Evolutionary conservation across 2,113 vertebrate genomes (phyloP).

Genomic region (Podiceps cristatus): DNA sequence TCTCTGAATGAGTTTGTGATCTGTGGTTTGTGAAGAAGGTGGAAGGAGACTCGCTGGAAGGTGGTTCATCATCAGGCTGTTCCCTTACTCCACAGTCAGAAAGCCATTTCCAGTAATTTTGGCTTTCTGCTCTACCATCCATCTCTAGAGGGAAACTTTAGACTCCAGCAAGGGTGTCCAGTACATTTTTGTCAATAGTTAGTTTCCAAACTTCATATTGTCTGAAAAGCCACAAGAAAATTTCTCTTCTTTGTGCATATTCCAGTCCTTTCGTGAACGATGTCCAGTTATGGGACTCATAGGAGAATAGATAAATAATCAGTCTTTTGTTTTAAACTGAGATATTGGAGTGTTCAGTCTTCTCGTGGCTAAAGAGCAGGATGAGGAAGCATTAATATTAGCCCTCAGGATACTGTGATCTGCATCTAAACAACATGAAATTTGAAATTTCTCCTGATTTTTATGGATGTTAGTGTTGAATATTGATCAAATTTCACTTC

Average conservation of each 20-base stretch:
- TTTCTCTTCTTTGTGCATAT: background rate
- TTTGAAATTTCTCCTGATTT: background rate
- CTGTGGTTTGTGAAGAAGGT: background rate
- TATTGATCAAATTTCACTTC: background rate
- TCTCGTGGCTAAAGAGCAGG: background rate
- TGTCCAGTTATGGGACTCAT: background rate
- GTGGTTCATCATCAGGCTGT: background rate
- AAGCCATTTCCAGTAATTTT: background rate
- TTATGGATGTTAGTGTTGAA: background rate
- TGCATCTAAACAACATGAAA: background rate
- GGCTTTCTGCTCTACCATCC: background rate
- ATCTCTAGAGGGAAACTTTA: rapidly evolving
- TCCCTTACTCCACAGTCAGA: rapidly evolving
- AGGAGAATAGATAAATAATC: background rate
- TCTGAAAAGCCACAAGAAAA: background rate
- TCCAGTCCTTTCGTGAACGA: background rate
- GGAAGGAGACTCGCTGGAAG: background rate
- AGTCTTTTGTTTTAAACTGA: background rate
- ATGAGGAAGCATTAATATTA: background rate
- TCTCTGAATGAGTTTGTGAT: background rate
- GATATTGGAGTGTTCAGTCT: background rate
- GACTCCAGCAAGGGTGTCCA: rapidly evolving
- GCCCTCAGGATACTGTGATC: background rate
- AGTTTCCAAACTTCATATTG: background rate
- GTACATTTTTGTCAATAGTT: background rate